Conservation (phyloP, 2,888 invertebrate genomes). For the Anoncus sp. region DNA sequence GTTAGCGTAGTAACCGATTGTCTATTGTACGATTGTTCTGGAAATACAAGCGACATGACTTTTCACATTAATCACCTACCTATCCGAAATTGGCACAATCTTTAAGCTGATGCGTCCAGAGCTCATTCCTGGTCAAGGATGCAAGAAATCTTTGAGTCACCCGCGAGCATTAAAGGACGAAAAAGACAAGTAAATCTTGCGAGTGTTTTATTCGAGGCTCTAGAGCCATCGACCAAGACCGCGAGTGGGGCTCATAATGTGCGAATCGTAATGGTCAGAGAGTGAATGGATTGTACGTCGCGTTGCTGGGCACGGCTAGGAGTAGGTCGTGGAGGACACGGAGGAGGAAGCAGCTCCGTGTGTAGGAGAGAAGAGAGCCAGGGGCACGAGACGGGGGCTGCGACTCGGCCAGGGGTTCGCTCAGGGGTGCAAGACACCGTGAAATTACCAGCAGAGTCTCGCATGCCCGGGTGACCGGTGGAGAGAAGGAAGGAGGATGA, state of each 20-base stretch:
- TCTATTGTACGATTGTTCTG: too few relatives aligned
- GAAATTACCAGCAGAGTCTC: slow-evolving; percentile 85
- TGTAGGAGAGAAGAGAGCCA: slow-evolving; percentile 39
- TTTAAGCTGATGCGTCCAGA: not conserved
- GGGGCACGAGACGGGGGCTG: slow-evolving; percentile 57
- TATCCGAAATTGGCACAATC: not conserved
- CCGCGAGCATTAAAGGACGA: not conserved
- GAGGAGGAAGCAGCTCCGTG: slow-evolving; percentile 63
- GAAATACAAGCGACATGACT: too few relatives aligned
- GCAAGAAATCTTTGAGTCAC: not conserved
- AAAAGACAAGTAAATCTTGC: not conserved
- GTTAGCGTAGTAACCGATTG: too few relatives aligned
- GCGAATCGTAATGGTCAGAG: slow-evolving; percentile 66
- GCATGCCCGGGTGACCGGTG: slow-evolving; percentile 76
- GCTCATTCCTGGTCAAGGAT: not conserved
- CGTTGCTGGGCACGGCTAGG: slow-evolving; percentile 64
- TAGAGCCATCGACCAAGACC: slow-evolving; percentile 26
- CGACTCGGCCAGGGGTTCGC: slow-evolving; percentile 77
- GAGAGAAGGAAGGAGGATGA: slow-evolving; percentile 56
- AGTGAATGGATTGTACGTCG: slow-evolving; percentile 68
- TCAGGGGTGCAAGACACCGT: slow-evolving; percentile 86
- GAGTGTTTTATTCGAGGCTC: slow-evolving; percentile 11
- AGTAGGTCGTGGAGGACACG: slow-evolving; percentile 67
- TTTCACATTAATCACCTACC: too few relatives aligned
- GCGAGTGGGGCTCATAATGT: slow-evolving; percentile 74